Percentiles rank a stretch among this genome's conserved stretches.
These are phyloP conservation scores for Ochropleura plecta DNA, from an alignment of 2,888 invertebrate genomes.

Conservation along the genomic window DNA sequence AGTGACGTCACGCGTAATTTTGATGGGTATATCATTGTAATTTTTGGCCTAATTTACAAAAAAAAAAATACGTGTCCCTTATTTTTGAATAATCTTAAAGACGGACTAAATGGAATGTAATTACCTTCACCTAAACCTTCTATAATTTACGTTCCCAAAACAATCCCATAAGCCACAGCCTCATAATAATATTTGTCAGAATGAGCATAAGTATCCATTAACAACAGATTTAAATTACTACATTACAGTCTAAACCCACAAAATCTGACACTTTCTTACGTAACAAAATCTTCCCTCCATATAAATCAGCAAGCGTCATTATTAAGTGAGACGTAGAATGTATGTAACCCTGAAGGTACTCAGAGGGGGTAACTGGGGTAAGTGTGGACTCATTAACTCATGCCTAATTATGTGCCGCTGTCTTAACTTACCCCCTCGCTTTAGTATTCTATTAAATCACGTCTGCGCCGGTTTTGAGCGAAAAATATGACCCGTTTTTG, in stretches of 20 bases:
- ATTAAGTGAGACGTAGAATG: conserved; percentile 58
- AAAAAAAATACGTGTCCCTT: too few relatives aligned
- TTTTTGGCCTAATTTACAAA: too few relatives aligned
- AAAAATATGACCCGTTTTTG: conserved; percentile 57
- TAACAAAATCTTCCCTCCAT: conserved; percentile 11
- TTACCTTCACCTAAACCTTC: too few relatives aligned
- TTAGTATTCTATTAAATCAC: conserved; percentile 77
- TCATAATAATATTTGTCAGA: background rate
- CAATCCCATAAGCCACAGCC: background rate
- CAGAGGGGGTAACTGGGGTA: conserved; percentile 63
- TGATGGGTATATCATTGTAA: too few relatives aligned
- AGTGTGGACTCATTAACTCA: conserved; percentile 79
- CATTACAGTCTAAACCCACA: background rate
- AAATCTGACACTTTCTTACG: conserved; percentile 25
- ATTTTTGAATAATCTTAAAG: too few relatives aligned
- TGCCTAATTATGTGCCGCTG: conserved; percentile 79
- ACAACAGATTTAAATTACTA: conserved; percentile 4
- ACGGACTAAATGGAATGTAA: too few relatives aligned
- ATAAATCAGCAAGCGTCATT: conserved; percentile 48
- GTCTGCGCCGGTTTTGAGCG: conserved; percentile 52
- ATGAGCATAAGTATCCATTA: background rate
- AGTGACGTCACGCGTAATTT: too few relatives aligned
- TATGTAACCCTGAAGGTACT: conserved; percentile 55
- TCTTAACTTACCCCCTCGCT: conserved; percentile 69
- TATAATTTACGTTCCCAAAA: background rate